These are phyloP conservation scores for Urocyon cinereoargenteus DNA, from an alignment of 2,797 vertebrate genomes.

Conservation along the genomic window DNA sequence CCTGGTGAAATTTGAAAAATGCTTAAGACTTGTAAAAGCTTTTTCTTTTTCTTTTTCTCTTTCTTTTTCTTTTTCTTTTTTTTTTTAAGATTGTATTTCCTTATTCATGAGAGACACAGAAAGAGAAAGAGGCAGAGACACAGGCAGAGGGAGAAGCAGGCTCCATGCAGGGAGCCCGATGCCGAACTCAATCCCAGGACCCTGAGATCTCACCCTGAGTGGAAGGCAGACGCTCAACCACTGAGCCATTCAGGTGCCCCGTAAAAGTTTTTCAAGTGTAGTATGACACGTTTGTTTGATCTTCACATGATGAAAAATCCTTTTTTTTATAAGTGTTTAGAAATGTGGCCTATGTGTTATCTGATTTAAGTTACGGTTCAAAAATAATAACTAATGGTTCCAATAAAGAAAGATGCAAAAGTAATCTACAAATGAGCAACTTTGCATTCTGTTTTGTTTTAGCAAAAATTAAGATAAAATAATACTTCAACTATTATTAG, in stretches of 20 bases:
- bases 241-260: too few species aligned
- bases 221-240: too few species aligned
- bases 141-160: too few species aligned
- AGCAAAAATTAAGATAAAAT: slow-evolving; percentile 73
- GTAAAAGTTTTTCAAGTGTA: slow-evolving; percentile 80
- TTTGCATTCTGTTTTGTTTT: slow-evolving; percentile 83
- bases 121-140: too few species aligned
- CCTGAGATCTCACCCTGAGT: too few species aligned
- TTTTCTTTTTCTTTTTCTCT: neutral
- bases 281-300: slow-evolving; percentile 85
- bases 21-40: slow-evolving; percentile 81
- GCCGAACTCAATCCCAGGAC: too few species aligned
- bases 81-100: too few species aligned
- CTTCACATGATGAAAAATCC: slow-evolving; percentile 83
- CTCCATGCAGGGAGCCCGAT: too few species aligned
- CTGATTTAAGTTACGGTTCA: slow-evolving; percentile 80
- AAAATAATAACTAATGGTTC: slow-evolving; percentile 72
- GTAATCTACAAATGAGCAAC: slow-evolving; percentile 74
- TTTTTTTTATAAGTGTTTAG: slow-evolving; percentile 84
- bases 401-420: slow-evolving; percentile 79
- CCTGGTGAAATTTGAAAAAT: slow-evolving; percentile 82
- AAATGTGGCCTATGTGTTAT: slow-evolving; percentile 84
- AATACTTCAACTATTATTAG: slow-evolving; percentile 70
- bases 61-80: too few species aligned
- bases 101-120: too few species aligned